These are phyloP conservation scores for Cantharis nigra DNA, from an alignment of 2,888 invertebrate species.

Conservation along the genomic window DNA sequence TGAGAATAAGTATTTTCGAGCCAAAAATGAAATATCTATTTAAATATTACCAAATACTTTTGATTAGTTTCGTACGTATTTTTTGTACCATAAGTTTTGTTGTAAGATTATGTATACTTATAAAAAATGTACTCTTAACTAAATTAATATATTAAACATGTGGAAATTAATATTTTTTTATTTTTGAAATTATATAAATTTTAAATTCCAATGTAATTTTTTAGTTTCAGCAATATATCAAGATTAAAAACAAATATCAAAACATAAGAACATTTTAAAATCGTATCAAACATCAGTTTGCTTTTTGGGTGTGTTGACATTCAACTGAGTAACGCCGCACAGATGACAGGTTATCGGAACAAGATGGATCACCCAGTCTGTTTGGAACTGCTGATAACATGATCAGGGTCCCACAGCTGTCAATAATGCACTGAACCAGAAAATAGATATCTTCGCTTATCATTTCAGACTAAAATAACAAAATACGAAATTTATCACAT, in stretches of 20 bases:
- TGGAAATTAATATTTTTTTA: too few species aligned
- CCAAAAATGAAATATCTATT: too few species aligned
- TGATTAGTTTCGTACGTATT: too few species aligned
- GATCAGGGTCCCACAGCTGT: slow-evolving; percentile 24
- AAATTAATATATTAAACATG: too few species aligned
- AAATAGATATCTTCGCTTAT: slow-evolving; percentile 18
- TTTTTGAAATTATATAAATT: not conserved
- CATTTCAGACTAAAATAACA: slow-evolving; percentile 18
- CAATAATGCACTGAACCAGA: slow-evolving; percentile 23
- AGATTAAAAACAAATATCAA: not conserved
- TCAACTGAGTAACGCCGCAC: slow-evolving; percentile 30
- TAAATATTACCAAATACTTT: too few species aligned
- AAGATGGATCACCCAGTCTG: slow-evolving; percentile 33
- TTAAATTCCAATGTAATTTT: not conserved
- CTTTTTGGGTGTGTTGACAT: slow-evolving; percentile 34
- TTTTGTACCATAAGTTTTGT: too few species aligned
- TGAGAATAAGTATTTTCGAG: too few species aligned
- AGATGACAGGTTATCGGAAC: slow-evolving; percentile 35
- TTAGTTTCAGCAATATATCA: not conserved
- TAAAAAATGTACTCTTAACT: too few species aligned
- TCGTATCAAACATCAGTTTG: slow-evolving; percentile 25
- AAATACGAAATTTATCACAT: slow-evolving; percentile 2
- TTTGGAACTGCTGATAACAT: slow-evolving; percentile 21
- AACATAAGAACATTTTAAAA: slow-evolving; percentile 1
- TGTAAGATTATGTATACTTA: too few species aligned